Evolutionary conservation across 2,888 invertebrate genomes (phyloP).

Genomic region (Drosophila sordidula): DNA sequence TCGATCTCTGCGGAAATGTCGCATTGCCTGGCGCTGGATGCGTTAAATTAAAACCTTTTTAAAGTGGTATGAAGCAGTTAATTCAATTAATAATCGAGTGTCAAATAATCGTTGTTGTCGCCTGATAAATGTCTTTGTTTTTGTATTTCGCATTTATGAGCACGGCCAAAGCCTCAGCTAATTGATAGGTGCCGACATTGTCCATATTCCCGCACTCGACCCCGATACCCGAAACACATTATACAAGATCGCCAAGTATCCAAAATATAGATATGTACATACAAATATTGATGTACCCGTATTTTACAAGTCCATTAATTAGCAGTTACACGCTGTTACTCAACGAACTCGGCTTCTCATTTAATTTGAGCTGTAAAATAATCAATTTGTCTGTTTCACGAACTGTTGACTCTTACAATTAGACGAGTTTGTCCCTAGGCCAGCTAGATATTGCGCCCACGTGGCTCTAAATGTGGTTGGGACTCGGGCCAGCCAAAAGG

Average conservation of each 20-base stretch:
- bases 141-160: constrained; percentile 18
- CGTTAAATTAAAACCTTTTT: constrained; percentile 61
- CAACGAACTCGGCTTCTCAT: constrained; percentile 38
- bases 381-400: constrained; percentile 62
- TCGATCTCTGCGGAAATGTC: constrained; percentile 43
- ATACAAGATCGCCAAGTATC: background rate
- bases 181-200: constrained; percentile 42
- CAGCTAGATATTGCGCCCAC: constrained; percentile 29
- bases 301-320: constrained; percentile 38
- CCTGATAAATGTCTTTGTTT: constrained; percentile 19
- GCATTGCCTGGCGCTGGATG: constrained; percentile 17
- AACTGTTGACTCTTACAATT: constrained; percentile 62
- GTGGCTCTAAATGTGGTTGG: constrained; percentile 31
- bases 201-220: background rate
- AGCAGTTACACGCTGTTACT: constrained; percentile 32
- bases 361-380: constrained; percentile 64
- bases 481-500: constrained; percentile 36
- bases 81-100: constrained; percentile 75
- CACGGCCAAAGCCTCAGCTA: constrained; percentile 22
- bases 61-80: constrained; percentile 78
- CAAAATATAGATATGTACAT: background rate
- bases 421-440: constrained; percentile 47
- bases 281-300: background rate
- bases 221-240: background rate
- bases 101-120: constrained; percentile 51